Evolutionary conservation across 2,113 vertebrate species (phyloP), one percentile per base, ranked within the genome.

Genomic region (Carassius gibelio): DNA sequence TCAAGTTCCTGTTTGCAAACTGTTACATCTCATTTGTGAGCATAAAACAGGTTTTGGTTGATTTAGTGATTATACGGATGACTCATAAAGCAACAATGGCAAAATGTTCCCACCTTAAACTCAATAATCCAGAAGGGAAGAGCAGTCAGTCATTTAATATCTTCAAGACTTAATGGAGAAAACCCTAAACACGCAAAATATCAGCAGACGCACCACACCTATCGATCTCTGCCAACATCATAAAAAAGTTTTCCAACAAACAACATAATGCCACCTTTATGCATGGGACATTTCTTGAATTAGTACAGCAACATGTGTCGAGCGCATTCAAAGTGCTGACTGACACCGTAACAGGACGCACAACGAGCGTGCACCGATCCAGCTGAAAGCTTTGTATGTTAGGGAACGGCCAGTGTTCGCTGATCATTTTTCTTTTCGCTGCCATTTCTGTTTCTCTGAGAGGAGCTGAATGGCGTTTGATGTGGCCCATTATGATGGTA

Each of bases 11-110:
- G 92, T 90, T 87, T 90, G 89, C 87, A 90, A 92, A 91, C 90
- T 92, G 89, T 87, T 92, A 87, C 90, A 89, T 92, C 84, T 91
- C 92, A 93, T 91, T 92, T 93, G 91, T 91, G 89, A 89, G 85
- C 90, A 94, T 93, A 93, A 93, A 95, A 94, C 93, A 92, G 94
- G 93, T 95, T 94, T 94, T 94, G 93, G 93, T 93, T 92, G 92
- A 94, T 94, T 93, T 90, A 90, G 88, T 93, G 90, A 93, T 94
- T 86, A 90, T 85, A 84, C 59, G 55, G 48, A 91, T 95, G 93
- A 95, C 87, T 95, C 93, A 94, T 88, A 45, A 90, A 92, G 90
- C 89, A 94, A 94, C 93, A 93, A 91, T 89, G 87, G 61, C 77
- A 89, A 89, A 75, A 88, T 48, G 74, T 79, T 91, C 92, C 92